Evolutionary conservation across 2,797 vertebrate species (phyloP), one percentile per base, ranked within the genome.

Genomic region (Parauchenoglanis punctatus): DNA sequence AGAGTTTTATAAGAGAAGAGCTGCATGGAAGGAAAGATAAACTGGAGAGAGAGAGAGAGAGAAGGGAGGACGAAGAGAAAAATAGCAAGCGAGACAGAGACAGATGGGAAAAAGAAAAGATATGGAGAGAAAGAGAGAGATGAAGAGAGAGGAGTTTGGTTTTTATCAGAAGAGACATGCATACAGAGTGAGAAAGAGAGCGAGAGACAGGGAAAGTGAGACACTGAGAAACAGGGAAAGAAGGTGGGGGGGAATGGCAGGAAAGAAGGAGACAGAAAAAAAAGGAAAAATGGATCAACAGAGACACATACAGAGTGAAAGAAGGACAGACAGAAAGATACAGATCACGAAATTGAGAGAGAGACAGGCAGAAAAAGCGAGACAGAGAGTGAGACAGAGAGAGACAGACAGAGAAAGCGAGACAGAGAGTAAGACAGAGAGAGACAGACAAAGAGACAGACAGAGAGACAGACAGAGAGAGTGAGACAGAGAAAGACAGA

Each of bases 381-480:
- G 46, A 49, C 54, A 83, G 78, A 80, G 40, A 49, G 56, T 63
- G 46, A 88, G 68, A 89, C 25, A 70, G 58, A 85, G 83, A 49
- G 4, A 49, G 46, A 84, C n/a, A 78, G 68, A 54, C 20, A 35
- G 46, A 49, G 4, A 49, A 4, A 49, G 4, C 2, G 25, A 89
- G 44, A 68, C 35, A 87, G 68, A 88, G 28, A 70, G 61, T 85
- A 78, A 81, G 12, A 35, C 13, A 68, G 73, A 70, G 52, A 12
- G 31, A 68, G 46, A 35, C 59, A 31, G 58, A 68, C 25, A 87
- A 72, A 89, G 35, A 63, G 63, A 84, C 76, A 84, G 76, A 46
- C 54, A 90, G 76, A 86, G 72, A 67, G 61, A 86, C 35, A 65
- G 40, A 8, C 72, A 72, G 83, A 75, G 17, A 77, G 52, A 35